Conservation (phyloP, 37 sponge, comb jelly and placozoan genomes). For the Aplysina aerophoba region DNA sequence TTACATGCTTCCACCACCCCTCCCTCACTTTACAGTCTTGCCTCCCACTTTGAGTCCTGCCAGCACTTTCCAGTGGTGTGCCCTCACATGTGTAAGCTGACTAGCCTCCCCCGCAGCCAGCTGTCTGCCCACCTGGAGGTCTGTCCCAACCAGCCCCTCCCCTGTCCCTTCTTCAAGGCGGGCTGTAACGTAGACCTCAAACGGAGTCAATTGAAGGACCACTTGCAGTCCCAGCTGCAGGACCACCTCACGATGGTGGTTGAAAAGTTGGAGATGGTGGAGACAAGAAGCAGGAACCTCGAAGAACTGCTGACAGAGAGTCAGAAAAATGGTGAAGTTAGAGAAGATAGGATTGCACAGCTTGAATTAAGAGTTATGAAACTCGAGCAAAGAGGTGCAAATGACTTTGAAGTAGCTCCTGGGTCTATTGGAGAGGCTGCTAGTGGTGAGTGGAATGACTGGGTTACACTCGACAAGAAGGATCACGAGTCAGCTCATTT, state of each 20-base stretch:
- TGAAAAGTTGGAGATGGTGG: background rate
- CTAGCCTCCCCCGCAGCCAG: background rate
- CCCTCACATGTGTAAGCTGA: slow-evolving; percentile 13
- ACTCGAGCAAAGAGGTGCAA: no score
- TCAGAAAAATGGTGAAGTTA: background rate
- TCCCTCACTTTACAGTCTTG: background rate
- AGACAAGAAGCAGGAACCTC: background rate
- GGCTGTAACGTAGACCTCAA: background rate
- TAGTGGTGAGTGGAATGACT: no score
- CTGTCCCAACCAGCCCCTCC: slow-evolving; percentile 18
- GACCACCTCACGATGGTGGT: slow-evolving; percentile 16
- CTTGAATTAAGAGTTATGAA: background rate
- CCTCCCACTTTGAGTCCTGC: background rate
- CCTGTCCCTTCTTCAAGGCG: background rate
- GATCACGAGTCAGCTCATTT: no score
- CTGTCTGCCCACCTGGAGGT: slow-evolving; percentile 6
- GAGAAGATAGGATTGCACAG: background rate
- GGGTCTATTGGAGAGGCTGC: no score
- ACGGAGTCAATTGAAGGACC: background rate
- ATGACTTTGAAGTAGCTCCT: no score
- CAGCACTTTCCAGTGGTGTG: background rate
- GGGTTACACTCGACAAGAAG: no score
- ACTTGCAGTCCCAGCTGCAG: background rate
- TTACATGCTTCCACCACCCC: no score
- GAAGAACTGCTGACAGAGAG: background rate